Evolutionary conservation across 2,888 invertebrate species (phyloP), one percentile per base, ranked within the genome.

Genomic region (Nemotelus pantherinus): DNA sequence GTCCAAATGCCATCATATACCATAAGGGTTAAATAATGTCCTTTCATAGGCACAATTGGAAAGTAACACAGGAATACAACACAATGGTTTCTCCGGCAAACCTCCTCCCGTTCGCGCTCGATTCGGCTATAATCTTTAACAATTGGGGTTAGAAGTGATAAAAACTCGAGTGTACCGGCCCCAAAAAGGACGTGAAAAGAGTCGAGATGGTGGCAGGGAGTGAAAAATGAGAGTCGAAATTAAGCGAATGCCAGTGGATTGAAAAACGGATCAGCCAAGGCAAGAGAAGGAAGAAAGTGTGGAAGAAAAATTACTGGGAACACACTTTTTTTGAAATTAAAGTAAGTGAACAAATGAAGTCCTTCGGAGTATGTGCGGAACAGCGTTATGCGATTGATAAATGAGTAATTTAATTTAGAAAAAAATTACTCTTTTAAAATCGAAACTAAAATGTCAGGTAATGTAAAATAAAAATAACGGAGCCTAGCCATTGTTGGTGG

Each of bases 201-300:
- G 63, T 63, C 41, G 6, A 39, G 53, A 65, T 43, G 60, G 64
- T 67, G 67, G 45, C 77, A 79, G 74, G 74, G 77, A 79, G 75
- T 79, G 79, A 79, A 79, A 79, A 79, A 79, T 79, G 79, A 79
- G 68, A 78, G 78, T 57, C 67, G 75, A 77, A 79, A 78, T 79
- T 78, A 79, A 79, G 77, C 77, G 78, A 79, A 78, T 63, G 67
- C 71, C 72, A 76, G 72, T 77, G 76, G 74, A 76, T 67, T 55
- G 50, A 48, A 68, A 48, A 68, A 68, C 7, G 57, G 57, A 25
- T 57, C 25, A 25, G 10, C 57, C 57, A 57, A 65, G 41, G 48
- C 4, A n/a, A 47, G 70, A 64, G 76, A 43, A 72, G 7, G 6
- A 63, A 44, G 50, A 60, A 48, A 60, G 50, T 47, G 48, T 10